Base-by-base conservation (phyloP, 2,888 invertebrate genomes). In the Mechanitis mazaeus region DNA sequence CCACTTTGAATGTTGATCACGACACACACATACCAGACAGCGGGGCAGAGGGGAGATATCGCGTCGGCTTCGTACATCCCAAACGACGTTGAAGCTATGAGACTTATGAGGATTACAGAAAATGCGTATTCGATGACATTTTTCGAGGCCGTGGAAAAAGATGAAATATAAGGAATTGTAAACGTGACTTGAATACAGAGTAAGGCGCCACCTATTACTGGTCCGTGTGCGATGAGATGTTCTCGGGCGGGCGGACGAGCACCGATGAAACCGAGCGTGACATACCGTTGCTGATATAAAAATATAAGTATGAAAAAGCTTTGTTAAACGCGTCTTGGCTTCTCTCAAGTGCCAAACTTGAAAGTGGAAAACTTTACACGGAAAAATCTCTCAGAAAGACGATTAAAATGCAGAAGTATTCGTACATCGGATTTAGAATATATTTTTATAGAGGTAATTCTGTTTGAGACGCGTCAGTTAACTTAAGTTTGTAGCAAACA, bases 111-210 rank as follows among this genome's bases (percentile, higher is more conserved):
- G 88, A 89, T 90, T 90, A 90, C 85, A 84, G 85, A 85, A 90
- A 89, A 89, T 89, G 89, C 86, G 89, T 89, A 89, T 90, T 90
- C 89, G 89, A 90, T 90, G 90, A 87, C 90, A 89, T 90, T 90
- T 89, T 89, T 87, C 83, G 86, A 82, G 84, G 78, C 83, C 83
- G 84, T 84, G 81, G 84, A 86, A 89, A 88, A 89, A 89, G 87
- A 90, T 87, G 89, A 89, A 88, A 89, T 87, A 89, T 90, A 89
- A 87, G 88, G 83, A 89, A 90, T 87, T 88, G 80, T 85, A 79
- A 80, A 89, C 90, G 90, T 90, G 90, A 88, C 85, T 75, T 70
- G 87, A 87, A 88, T 89, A 82, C 76, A 74, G 83, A 77, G 78
- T 73, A 73, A 77, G 76, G 80, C 87, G 85, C 80, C 86, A 85